Conservation (phyloP, 1,140 invertebrate genomes). For the Sycophaga agraensis region DNA sequence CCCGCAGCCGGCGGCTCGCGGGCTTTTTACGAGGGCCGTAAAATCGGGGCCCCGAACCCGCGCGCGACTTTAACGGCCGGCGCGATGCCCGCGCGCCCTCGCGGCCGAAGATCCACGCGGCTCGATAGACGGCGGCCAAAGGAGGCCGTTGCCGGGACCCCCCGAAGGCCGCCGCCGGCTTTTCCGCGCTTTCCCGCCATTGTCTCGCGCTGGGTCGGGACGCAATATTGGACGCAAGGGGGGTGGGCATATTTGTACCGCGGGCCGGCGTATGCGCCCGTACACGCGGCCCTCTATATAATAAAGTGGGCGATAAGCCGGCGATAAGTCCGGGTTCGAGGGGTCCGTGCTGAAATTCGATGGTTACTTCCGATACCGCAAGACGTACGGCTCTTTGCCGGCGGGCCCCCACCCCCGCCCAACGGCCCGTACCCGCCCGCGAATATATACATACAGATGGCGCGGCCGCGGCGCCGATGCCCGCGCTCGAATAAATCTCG, state of each 20-base stretch:
- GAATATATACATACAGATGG: neutral
- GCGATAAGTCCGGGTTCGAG: slow-evolving; percentile 2
- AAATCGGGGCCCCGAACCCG: slow-evolving; percentile 36
- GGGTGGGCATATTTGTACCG: too few relatives aligned
- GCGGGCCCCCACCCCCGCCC: slow-evolving; percentile 3
- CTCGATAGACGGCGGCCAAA: too few relatives aligned
- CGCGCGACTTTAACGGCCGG: slow-evolving; percentile 46
- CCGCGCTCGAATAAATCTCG: slow-evolving; percentile 29
- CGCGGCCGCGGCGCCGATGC: too few relatives aligned
- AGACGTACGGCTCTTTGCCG: slow-evolving; percentile 21
- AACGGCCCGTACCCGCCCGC: neutral
- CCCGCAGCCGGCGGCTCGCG: slow-evolving; percentile 23
- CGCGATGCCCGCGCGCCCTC: too few relatives aligned
- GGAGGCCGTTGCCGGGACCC: too few relatives aligned
- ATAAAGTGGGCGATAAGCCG: neutral
- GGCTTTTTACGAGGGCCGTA: slow-evolving; percentile 42
- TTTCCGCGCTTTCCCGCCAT: too few relatives aligned
- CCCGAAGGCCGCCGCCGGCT: too few relatives aligned
- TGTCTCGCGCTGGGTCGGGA: too few relatives aligned
- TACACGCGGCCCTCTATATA: neutral
- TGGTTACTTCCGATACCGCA: slow-evolving; percentile 16
- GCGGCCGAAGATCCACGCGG: too few relatives aligned
- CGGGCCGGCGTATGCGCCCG: too few relatives aligned
- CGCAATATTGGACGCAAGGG: too few relatives aligned
- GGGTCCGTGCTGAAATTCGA: slow-evolving; percentile 14